These are phyloP conservation scores for Asteroscopus sphinx DNA, from an alignment of 2,888 invertebrate genomes.

Conservation along the genomic window DNA sequence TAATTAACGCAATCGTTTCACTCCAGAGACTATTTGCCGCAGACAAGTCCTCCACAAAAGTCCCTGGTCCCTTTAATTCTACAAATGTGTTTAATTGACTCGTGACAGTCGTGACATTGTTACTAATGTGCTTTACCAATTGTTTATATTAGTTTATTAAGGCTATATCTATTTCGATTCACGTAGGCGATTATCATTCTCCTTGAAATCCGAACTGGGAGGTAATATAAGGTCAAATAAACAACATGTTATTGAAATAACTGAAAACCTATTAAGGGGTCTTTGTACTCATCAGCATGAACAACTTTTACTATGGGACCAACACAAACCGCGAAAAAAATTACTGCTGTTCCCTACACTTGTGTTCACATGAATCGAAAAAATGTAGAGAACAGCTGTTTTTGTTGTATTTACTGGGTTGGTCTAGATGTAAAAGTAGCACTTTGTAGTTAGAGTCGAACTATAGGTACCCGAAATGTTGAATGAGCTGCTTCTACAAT, in stretches of 20 bases:
- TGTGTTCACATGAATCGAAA: too few relatives aligned
- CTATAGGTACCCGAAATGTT: too few relatives aligned
- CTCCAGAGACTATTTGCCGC: conserved; percentile 30
- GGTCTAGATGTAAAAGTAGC: too few relatives aligned
- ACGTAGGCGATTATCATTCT: conserved; percentile 38
- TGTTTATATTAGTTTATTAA: conserved; percentile 48
- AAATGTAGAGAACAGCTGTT: too few relatives aligned
- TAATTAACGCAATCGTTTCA: conserved; percentile 46
- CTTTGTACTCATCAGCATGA: too few relatives aligned
- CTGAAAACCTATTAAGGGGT: too few relatives aligned
- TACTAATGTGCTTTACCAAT: conserved; percentile 51
- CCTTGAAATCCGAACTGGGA: conserved; percentile 26
- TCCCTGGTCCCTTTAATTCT: conserved; percentile 62
- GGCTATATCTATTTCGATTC: conserved; percentile 39
- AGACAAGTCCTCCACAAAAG: conserved; percentile 17
- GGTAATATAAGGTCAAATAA: not conserved
- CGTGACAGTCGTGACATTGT: conserved; percentile 68
- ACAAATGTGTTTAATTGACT: conserved; percentile 67
- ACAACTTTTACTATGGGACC: too few relatives aligned
- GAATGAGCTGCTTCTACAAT: not conserved
- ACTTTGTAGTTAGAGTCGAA: too few relatives aligned
- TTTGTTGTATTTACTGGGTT: too few relatives aligned
- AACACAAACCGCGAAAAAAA: too few relatives aligned
- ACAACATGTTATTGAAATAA: too few relatives aligned
- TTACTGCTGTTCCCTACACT: too few relatives aligned